These are phyloP conservation scores for Amphimallon solstitiale DNA, from an alignment of 2,888 invertebrate genomes.

Conservation along the genomic window DNA sequence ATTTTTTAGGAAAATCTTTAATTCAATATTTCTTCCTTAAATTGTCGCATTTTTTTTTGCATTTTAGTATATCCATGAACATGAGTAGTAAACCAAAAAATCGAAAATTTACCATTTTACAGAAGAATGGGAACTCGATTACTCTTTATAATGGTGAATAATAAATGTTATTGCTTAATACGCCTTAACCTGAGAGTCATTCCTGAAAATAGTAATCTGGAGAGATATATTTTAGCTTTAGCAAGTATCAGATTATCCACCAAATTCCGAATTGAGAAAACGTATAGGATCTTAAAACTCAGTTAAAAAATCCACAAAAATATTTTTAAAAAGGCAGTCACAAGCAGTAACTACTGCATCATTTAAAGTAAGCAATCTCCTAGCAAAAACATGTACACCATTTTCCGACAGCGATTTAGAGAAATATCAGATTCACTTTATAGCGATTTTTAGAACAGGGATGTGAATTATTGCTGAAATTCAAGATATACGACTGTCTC, in stretches of 20 bases:
- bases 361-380: slow-evolving; percentile 42
- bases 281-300: slow-evolving; percentile 39
- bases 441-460: too few relatives aligned
- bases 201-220: slow-evolving; percentile 41
- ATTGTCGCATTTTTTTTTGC: too few relatives aligned
- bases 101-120: slow-evolving; percentile 42
- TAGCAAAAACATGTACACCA: slow-evolving; percentile 42
- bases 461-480: too few relatives aligned
- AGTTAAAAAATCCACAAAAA: slow-evolving; percentile 43
- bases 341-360: slow-evolving; percentile 39
- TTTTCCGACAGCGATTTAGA: slow-evolving; percentile 39
- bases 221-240: slow-evolving; percentile 40
- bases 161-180: slow-evolving; percentile 43
- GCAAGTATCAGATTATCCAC: slow-evolving; percentile 41
- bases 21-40: too few relatives aligned
- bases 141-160: slow-evolving; percentile 42
- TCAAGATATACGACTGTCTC: too few relatives aligned
- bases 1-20: too few relatives aligned
- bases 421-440: too few relatives aligned
- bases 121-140: slow-evolving; percentile 41
- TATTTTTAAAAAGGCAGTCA: slow-evolving; percentile 43
- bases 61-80: too few relatives aligned
- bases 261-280: slow-evolving; percentile 38
- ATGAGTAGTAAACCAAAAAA: too few relatives aligned
- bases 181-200: slow-evolving; percentile 33